Conservation (phyloP, 2,888 invertebrate species). For the Calephelis perditalis region DNA sequence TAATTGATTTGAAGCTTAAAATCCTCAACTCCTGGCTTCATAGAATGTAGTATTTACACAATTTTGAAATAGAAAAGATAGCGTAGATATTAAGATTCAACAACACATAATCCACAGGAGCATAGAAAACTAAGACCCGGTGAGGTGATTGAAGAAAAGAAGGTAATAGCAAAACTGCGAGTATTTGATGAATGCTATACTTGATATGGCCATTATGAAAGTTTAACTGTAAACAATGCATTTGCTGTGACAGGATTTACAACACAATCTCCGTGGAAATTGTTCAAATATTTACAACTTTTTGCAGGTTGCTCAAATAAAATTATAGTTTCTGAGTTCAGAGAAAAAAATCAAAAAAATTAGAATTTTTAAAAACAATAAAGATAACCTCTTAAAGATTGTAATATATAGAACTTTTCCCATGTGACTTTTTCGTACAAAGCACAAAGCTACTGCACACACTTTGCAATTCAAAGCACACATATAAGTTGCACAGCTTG, state of each 20-base stretch:
- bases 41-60: constrained; percentile 50
- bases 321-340: too few species aligned
- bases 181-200: constrained; percentile 70
- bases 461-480: constrained; percentile 64
- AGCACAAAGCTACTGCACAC: constrained; percentile 70
- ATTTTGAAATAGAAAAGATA: constrained; percentile 42
- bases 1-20: constrained; percentile 52
- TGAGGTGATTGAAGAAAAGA: constrained; percentile 95
- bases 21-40: constrained; percentile 60
- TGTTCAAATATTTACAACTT: constrained; percentile 60
- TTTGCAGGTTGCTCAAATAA: background rate
- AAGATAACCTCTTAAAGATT: constrained; percentile 27
- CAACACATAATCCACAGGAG: constrained; percentile 81
- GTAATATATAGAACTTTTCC: constrained; percentile 53
- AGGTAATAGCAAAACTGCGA: constrained; percentile 84
- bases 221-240: constrained; percentile 66
- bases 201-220: constrained; percentile 69
- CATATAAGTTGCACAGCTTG: constrained; percentile 73
- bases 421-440: constrained; percentile 57
- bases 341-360: too few species aligned
- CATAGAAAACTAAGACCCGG: constrained; percentile 96
- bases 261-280: constrained; percentile 39
- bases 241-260: constrained; percentile 65
- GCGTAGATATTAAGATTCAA: constrained; percentile 67
- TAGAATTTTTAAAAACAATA: constrained; percentile 18